Base-by-base conservation (phyloP, 2,797 vertebrate species). In the Lacerta agilis region DNA sequence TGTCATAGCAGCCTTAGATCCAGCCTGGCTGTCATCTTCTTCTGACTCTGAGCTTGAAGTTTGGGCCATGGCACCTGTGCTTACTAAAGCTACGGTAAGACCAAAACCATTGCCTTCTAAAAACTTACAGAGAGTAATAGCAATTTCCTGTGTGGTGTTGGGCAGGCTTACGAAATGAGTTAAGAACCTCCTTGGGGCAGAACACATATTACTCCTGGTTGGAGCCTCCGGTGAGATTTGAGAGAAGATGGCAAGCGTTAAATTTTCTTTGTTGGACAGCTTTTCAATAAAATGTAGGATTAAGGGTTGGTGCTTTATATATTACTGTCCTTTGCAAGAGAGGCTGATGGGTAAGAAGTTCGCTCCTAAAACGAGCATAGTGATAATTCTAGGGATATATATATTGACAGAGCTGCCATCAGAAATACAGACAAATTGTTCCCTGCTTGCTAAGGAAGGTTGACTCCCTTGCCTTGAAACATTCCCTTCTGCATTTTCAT, bases 231-330 rank as follows among this genome's bases (percentile, higher is more conserved):
- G 20, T 81, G 81, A 45, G 85, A 82, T 75, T 85, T 79, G n/a
- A 89, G 91, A 92, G 67, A 58, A 27, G 55, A 18, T n/a, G 66
- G n/a, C 88, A 82, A 75, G 43, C 41, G 6, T 85, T 80, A 86
- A 87, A 81, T 41, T 75, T 8, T 77, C 1, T 79, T 69, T 49
- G 25, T 5, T 1, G 0, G 86, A 27, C 27, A 71, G 64, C 1
- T 25, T 88, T 89, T 89, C 29, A 79, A 66, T 88, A 7, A 15
- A 79, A 89, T 33, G 3, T 87, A 71, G 9, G 3, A n/a, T 18
- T 41, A 15, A 73, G 4, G 13, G 41, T 81, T 58, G 49, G 49
- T 45, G 36, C 73, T 80, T 88, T 85, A 75, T 81, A 23, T 75
- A 85, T 75, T 79, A 41, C 41, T 58, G 5, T 75, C 27, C 18